Percentiles rank a stretch among this genome's conserved stretches.
These are phyloP conservation scores for Meteorus sp. DNA, from an alignment of 1,140 invertebrate species.

Conservation along the genomic window DNA sequence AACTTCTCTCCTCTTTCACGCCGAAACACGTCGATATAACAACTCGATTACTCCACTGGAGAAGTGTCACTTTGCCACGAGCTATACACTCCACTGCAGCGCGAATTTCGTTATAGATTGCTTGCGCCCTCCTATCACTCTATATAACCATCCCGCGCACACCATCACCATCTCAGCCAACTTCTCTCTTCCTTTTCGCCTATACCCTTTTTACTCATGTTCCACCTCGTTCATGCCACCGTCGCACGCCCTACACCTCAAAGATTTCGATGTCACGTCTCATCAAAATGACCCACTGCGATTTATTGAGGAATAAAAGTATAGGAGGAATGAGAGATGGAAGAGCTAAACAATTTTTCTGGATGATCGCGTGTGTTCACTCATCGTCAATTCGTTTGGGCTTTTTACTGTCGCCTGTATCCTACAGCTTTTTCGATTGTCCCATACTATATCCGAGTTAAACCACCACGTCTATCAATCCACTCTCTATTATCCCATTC, in stretches of 20 bases:
- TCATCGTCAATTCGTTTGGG: no score
- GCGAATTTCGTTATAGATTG: slow-evolving; percentile 16
- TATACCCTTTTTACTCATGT: background rate
- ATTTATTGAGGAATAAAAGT: no score
- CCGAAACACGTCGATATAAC: slow-evolving; percentile 18
- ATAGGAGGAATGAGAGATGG: no score
- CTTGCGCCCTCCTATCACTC: background rate
- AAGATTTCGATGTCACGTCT: slow-evolving; percentile 16
- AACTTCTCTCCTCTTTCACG: background rate
- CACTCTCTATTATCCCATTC: no score
- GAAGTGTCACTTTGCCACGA: slow-evolving; percentile 15
- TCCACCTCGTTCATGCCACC: slow-evolving; percentile 4
- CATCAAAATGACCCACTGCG: background rate
- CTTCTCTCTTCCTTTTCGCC: no score
- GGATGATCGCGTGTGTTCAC: no score
- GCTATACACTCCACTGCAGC: background rate
- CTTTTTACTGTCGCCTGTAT: no score
- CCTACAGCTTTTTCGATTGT: no score
- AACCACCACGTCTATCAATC: no score
- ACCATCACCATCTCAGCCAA: no score
- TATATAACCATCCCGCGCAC: background rate
- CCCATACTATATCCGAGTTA: no score
- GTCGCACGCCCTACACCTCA: slow-evolving; percentile 9
- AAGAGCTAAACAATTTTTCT: no score
- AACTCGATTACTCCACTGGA: slow-evolving; percentile 19